Evolutionary conservation across 2,888 invertebrate genomes (phyloP).

Genomic region (Volucella zonaria): DNA sequence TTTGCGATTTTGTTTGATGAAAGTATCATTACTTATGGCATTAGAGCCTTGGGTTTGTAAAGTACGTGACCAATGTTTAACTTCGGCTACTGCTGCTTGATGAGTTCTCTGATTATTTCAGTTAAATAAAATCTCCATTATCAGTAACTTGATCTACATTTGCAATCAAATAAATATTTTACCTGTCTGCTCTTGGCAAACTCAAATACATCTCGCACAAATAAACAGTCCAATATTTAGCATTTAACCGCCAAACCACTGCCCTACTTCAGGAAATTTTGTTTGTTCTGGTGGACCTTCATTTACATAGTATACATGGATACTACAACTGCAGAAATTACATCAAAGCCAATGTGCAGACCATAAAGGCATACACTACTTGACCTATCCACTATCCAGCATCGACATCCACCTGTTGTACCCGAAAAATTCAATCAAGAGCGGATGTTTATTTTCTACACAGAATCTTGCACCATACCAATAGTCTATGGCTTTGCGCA

Average conservation of each 20-base stretch:
- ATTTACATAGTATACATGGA: background rate
- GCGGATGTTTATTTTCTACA: constrained; percentile 65
- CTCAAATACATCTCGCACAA: background rate
- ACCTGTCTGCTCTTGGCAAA: background rate
- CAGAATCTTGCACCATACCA: constrained; percentile 36
- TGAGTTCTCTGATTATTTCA: too few relatives aligned
- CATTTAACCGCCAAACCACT: constrained; percentile 13
- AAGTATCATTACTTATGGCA: too few relatives aligned
- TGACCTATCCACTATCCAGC: constrained; percentile 30
- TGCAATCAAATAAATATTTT: background rate
- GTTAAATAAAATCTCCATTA: background rate
- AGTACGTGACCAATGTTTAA: background rate
- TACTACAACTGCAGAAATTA: background rate
- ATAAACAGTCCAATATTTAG: background rate
- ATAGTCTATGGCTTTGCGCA: constrained; percentile 54
- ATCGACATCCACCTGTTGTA: constrained; percentile 60
- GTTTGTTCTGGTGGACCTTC: constrained; percentile 44
- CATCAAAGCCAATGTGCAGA: constrained; percentile 6
- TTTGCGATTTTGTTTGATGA: too few relatives aligned
- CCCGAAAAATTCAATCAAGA: constrained; percentile 15
- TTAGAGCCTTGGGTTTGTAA: too few relatives aligned
- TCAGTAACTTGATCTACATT: constrained; percentile 2
- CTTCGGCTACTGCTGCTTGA: background rate
- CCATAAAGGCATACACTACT: constrained; percentile 14
- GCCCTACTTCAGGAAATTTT: constrained; percentile 7